Evolutionary conservation across 2,113 vertebrate species (phyloP).

Genomic region (Phyllostomus discolor): DNA sequence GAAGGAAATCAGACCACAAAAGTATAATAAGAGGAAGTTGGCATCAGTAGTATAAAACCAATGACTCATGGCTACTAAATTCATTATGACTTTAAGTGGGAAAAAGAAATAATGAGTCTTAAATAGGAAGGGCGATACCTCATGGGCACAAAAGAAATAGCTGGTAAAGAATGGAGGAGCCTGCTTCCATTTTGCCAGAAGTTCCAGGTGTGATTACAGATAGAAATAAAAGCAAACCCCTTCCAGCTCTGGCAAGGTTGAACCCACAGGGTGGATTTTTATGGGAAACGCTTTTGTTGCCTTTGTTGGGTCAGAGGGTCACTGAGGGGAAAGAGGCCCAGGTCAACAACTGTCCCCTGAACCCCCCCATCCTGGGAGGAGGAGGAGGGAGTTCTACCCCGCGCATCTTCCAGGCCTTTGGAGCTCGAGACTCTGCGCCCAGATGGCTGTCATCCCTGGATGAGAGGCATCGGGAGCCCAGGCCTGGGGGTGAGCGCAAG

Average conservation of each 20-base stretch:
- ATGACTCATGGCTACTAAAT: slow-evolving; percentile 61
- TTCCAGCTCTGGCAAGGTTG: neutral
- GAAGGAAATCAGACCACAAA: neutral
- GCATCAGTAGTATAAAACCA: neutral
- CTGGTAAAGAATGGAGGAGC: neutral
- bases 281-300: neutral
- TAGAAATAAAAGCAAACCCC: neutral
- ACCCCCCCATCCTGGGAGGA: neutral
- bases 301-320: neutral
- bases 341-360: rapidly evolving
- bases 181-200: slow-evolving; percentile 35
- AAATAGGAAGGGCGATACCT: slow-evolving; percentile 45
- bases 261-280: neutral
- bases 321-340: neutral
- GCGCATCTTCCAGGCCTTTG: neutral
- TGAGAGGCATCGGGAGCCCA: neutral
- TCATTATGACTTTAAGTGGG: neutral
- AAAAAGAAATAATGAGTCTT: neutral
- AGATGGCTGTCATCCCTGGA: neutral
- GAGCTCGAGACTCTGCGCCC: neutral
- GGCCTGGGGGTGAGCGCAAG: neutral
- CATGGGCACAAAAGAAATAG: neutral
- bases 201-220: neutral
- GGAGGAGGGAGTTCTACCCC: rapidly evolving
- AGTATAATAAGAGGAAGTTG: slow-evolving; percentile 32